Evolutionary conservation across 2,113 vertebrate species (phyloP).

Genomic region (Gopherus flavomarginatus): DNA sequence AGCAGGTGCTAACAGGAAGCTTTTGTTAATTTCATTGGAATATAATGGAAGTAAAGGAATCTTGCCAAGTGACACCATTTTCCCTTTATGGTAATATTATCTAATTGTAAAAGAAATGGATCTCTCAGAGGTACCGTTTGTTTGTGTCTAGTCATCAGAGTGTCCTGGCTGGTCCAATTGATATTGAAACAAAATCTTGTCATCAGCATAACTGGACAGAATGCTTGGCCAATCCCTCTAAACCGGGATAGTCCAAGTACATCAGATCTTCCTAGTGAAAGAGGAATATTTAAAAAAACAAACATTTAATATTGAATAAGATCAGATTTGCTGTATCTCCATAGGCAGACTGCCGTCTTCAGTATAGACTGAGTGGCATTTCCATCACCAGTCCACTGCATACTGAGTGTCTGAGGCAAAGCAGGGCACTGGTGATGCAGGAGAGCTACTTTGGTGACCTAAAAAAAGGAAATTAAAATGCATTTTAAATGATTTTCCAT

Average conservation of each 20-base stretch:
- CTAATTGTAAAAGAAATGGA: neutral
- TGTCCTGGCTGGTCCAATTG: neutral
- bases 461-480: neutral
- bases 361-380: neutral
- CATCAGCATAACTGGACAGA: neutral
- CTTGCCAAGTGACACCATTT: neutral
- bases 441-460: neutral
- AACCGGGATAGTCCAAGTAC: neutral
- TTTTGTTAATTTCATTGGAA: neutral
- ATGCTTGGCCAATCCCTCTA: neutral
- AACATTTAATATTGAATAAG: neutral
- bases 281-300: neutral
- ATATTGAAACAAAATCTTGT: neutral
- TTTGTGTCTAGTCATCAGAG: neutral
- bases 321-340: neutral
- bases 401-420: neutral
- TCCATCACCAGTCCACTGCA: neutral
- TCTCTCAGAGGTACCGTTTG: neutral
- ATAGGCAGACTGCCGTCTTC: neutral
- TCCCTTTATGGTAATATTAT: neutral
- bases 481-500: neutral
- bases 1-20: neutral
- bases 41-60: neutral
- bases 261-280: neutral
- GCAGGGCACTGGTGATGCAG: neutral